Conservation (phyloP, 2,888 invertebrate species). For the Lithosia quadra region DNA sequence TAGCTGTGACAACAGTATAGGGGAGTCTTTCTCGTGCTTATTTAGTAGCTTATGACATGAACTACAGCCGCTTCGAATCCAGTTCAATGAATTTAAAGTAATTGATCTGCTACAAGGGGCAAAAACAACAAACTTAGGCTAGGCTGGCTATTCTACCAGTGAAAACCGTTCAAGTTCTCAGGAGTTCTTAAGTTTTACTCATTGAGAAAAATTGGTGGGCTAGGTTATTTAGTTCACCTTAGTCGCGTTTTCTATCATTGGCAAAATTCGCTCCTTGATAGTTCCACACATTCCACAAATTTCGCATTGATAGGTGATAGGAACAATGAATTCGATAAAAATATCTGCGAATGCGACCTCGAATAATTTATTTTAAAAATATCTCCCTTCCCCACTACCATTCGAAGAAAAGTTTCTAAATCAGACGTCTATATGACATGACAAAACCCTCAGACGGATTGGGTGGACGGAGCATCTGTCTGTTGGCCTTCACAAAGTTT, state of each 20-base stretch:
- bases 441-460: slow-evolving; percentile 75
- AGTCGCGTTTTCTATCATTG: too few relatives aligned
- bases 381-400: neutral
- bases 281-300: neutral
- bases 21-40: neutral
- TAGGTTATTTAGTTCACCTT: too few relatives aligned
- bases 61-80: neutral
- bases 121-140: neutral
- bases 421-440: slow-evolving; percentile 60
- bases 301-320: neutral
- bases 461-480: slow-evolving; percentile 74
- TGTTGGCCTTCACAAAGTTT: slow-evolving; percentile 42
- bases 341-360: neutral
- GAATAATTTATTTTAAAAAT: slow-evolving; percentile 1
- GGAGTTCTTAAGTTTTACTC: too few relatives aligned
- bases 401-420: slow-evolving; percentile 35
- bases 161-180: too few relatives aligned
- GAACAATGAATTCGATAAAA: neutral
- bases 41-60: neutral
- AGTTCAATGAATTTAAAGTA: neutral
- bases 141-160: too few relatives aligned
- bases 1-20: neutral
- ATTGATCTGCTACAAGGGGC: neutral
- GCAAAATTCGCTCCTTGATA: neutral
- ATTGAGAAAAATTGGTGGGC: too few relatives aligned